Percentiles rank a stretch among this genome's conserved stretches.
Evolutionary conservation across 1,140 invertebrate genomes (phyloP).

Genomic region (Metaphire vulgaris): DNA sequence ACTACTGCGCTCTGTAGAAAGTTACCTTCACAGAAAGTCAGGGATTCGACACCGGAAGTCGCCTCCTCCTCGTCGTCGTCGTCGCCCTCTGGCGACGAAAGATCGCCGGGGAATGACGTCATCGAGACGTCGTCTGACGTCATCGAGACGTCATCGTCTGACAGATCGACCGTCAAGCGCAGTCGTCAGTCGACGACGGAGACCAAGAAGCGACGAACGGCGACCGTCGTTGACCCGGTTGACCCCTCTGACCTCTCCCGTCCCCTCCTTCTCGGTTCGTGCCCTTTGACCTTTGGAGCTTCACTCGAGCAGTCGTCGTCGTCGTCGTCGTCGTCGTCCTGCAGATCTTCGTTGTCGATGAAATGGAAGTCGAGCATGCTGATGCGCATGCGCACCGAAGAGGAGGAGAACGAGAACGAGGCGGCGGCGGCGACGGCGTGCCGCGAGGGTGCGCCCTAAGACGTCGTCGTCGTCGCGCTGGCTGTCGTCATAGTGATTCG

Average conservation of each 20-base stretch:
- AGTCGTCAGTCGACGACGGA: not conserved
- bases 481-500: not conserved
- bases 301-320: not conserved
- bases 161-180: not conserved
- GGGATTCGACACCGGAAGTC: no score
- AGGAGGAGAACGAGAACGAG: not conserved
- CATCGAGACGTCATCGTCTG: no score
- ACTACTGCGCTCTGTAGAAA: no score
- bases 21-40: no score
- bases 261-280: not conserved
- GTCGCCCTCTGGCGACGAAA: no score
- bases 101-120: no score
- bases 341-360: not conserved
- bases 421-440: no score
- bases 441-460: no score
- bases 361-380: not conserved
- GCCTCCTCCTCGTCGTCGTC: no score
- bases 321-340: no score
- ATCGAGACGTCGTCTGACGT: not conserved
- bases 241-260: not conserved
- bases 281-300: not conserved
- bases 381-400: not conserved
- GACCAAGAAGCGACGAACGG: not conserved
- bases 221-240: no score
- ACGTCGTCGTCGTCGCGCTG: no score